Percentiles rank a stretch among this genome's conserved stretches.
Evolutionary conservation across 2,888 invertebrate species (phyloP).

Genomic region (Aplocera efformata): DNA sequence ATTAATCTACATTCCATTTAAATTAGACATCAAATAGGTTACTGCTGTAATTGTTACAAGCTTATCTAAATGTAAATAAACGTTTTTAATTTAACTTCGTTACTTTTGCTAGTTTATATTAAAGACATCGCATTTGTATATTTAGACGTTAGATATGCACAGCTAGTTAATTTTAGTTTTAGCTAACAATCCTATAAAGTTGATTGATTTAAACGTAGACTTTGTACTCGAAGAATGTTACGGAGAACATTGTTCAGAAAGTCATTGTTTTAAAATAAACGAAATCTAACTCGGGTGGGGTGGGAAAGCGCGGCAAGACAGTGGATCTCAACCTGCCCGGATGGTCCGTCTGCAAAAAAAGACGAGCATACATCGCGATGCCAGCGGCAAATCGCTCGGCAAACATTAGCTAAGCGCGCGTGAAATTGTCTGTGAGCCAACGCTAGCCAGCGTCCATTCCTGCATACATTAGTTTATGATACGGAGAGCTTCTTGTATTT

Average conservation of each 20-base stretch:
- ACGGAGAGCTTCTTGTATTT: conserved; percentile 41
- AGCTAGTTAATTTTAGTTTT: no score
- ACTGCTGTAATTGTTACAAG: conserved; percentile 59
- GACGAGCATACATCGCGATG: conserved; percentile 43
- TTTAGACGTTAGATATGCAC: no score
- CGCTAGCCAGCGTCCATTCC: conserved; percentile 44
- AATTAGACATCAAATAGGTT: conserved; percentile 67
- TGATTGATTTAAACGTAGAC: no score
- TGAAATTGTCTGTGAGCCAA: conserved; percentile 62
- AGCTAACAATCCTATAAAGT: conserved; percentile 2
- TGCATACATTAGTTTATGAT: conserved; percentile 51
- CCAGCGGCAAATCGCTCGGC: conserved; percentile 65
- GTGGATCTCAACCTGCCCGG: conserved; percentile 21
- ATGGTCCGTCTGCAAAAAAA: conserved; percentile 40
- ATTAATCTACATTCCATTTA: conserved; percentile 71
- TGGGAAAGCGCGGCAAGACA: conserved; percentile 8
- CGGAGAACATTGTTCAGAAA: no score
- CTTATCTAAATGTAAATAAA: conserved; percentile 56
- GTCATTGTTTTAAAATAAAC: conserved; percentile 1
- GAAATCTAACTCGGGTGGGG: conserved; percentile 2
- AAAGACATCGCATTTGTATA: not conserved
- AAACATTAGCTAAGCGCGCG: conserved; percentile 71
- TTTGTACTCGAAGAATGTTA: no score
- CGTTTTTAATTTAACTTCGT: conserved; percentile 26
- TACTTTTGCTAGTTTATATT: conserved; percentile 14